phyloP scores from a whole-genome alignment of 2,888 invertebrate genomes.

The Dioctria linearis region DNA sequence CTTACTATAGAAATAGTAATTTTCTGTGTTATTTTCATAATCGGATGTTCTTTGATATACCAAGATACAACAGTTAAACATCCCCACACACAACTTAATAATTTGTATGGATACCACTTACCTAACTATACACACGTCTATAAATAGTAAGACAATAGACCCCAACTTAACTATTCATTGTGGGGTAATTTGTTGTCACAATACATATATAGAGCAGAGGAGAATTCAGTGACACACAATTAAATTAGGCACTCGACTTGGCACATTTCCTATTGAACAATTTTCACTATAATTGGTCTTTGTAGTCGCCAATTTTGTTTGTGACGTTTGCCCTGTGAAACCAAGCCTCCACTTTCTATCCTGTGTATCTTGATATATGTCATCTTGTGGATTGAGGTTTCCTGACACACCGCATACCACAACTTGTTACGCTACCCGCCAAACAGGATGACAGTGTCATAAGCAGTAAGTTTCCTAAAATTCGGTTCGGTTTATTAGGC shows the following conservation, averaged over 20 bases:
- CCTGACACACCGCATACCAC: conserved; percentile 5
- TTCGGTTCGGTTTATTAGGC: background rate
- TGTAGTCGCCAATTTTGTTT: conserved; percentile 24
- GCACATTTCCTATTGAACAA: conserved; percentile 42
- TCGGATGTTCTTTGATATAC: no score
- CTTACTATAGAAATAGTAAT: no score
- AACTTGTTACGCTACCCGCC: conserved; percentile 7
- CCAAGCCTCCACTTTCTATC: background rate
- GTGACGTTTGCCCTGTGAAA: conserved; percentile 6
- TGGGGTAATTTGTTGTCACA: conserved; percentile 28
- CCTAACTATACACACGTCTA: conserved; percentile 11
- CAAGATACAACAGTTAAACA: no score
- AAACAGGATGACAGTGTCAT: background rate
- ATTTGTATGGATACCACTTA: background rate
- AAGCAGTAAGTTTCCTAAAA: background rate
- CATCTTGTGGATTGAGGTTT: conserved; percentile 23
- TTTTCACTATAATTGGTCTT: conserved; percentile 37
- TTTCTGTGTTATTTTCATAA: no score
- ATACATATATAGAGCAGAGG: background rate
- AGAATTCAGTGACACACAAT: conserved; percentile 29
- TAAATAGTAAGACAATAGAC: conserved; percentile 25
- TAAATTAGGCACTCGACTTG: conserved; percentile 45
- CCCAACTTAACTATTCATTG: conserved; percentile 33
- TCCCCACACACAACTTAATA: no score
- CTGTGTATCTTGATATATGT: background rate